Evolutionary conservation across 2,113 vertebrate genomes (phyloP).

Genomic region (Panthera tigris): DNA sequence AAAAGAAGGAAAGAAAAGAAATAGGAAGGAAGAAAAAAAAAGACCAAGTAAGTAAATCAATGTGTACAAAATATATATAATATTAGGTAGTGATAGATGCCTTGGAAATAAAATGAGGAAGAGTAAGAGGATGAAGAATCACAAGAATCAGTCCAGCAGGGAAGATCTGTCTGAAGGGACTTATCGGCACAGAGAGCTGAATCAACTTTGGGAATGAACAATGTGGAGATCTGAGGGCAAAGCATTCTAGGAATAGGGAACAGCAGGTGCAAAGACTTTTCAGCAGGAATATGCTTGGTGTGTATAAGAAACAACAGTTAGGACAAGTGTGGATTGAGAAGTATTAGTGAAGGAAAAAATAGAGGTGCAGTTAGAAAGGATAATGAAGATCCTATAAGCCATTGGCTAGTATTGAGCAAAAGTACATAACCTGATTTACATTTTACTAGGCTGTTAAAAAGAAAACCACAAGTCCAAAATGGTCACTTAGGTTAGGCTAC

Average conservation of each 20-base stretch:
- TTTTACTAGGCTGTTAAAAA: neutral
- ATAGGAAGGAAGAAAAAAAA: neutral
- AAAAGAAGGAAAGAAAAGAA: neutral
- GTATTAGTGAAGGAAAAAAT: neutral
- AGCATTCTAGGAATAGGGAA: neutral
- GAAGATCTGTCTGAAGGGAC: neutral
- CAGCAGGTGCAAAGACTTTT: neutral
- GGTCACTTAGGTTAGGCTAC: neutral
- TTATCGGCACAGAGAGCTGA: neutral
- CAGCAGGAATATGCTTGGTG: neutral
- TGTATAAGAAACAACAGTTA: neutral
- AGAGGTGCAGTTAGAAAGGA: neutral
- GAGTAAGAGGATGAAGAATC: neutral
- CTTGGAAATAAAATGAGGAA: neutral
- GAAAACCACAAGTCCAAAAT: neutral
- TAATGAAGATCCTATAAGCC: neutral
- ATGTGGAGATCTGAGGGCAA: neutral
- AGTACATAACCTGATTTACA: neutral
- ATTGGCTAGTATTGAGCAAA: neutral
- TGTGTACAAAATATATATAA: neutral
- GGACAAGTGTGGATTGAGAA: neutral
- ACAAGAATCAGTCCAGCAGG: neutral
- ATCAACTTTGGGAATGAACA: neutral
- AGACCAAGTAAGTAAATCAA: neutral
- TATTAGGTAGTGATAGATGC: neutral